Base-by-base conservation (phyloP, 2,113 vertebrate genomes). In the Progne subis region DNA sequence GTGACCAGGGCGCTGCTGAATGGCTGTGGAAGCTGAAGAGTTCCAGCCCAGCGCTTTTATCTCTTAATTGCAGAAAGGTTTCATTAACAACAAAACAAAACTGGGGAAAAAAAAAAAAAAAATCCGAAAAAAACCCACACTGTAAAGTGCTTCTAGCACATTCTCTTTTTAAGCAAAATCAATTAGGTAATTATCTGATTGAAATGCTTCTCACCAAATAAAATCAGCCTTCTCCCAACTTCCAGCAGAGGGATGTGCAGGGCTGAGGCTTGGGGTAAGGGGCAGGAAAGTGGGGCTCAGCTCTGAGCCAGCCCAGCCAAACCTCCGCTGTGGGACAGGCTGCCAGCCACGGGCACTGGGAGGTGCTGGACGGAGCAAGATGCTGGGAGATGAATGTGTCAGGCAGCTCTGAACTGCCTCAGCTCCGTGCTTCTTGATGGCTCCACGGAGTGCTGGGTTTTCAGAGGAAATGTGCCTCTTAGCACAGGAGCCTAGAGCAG, bases 81-180 rank as follows among this genome's bases (percentile, higher is more conserved):
- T 96, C 94, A 92, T 96, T 93, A 97, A 96, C 25, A 37, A 44
- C 56, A n/a, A 70, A 80, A 11, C 41, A 37, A 60, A 86, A 47
- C 37, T 7, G 8, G 37, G 37, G 37, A 89, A 43, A 56, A 37
- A 37, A 37, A 89, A 43, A 56, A 37, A 37, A 37, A 37, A 37
- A 37, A 37, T 37, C 37, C 8, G 34, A 32, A 17, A 43, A 26
- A 25, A 1, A 5, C 43, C 37, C 37, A 37, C 37, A 37, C 37
- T 49, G 7, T 65, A 37, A 80, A 97, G 71, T 1, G 0, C 89
- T 97, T 95, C 84, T 94, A 91, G 92, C 86, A 96, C 71, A 8
- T 94, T 95, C 97, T 97, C 74, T 95, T 98, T 98, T 97, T 94
- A 96, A 98, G 61, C 82, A 83, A 97, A 97, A 97, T 97, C 96